A percentile compares a stretch with the other conserved stretches of the same genome.
Conservation (phyloP, 2,797 vertebrate genomes). For the Potorous gilbertii region DNA sequence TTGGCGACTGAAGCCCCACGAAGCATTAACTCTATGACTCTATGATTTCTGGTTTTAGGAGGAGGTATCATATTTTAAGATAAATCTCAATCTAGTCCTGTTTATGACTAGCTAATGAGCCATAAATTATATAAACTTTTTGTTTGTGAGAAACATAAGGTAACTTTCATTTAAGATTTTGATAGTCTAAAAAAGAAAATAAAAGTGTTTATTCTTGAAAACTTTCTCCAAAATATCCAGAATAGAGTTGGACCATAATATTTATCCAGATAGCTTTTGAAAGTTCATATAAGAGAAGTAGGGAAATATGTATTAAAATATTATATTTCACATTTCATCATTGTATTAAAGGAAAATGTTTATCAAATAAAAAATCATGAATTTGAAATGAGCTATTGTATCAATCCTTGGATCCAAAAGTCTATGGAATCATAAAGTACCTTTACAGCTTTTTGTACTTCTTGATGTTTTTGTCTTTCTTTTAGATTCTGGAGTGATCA, state of each 20-base stretch:
- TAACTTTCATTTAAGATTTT: background rate
- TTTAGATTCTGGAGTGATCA: constrained; percentile 65
- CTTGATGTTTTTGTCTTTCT: background rate
- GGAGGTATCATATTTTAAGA: background rate
- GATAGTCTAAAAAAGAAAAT: background rate
- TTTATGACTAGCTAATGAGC: background rate
- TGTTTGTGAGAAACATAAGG: background rate
- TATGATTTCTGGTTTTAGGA: background rate
- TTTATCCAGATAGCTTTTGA: background rate
- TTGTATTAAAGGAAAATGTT: background rate
- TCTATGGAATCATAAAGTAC: background rate
- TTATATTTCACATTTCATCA: background rate
- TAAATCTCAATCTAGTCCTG: background rate
- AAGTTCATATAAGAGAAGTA: background rate
- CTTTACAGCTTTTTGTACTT: background rate
- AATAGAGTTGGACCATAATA: background rate
- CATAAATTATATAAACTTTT: background rate
- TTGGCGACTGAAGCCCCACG: background rate
- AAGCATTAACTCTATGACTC: background rate
- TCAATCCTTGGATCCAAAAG: background rate
- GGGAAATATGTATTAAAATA: background rate
- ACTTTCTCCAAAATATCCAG: background rate
- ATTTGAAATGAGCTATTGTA: background rate
- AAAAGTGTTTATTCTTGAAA: background rate
- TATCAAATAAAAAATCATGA: background rate